phyloP scores from a whole-genome alignment of 1,140 invertebrate genomes.

The Sarcophaga bullata region DNA sequence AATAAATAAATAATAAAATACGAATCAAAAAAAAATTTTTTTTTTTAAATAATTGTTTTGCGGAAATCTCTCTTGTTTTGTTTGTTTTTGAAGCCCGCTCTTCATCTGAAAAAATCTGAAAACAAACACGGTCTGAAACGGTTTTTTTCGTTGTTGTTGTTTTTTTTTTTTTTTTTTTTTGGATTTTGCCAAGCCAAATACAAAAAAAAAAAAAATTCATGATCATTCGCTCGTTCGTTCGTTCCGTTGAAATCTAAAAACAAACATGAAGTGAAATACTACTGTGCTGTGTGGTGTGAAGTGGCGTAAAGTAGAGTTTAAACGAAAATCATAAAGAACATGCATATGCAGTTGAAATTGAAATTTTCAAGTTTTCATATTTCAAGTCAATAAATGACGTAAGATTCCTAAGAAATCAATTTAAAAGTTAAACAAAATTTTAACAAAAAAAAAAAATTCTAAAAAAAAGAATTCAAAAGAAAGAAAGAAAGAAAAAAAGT shows the following conservation, averaged over 20 bases:
- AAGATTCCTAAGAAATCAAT: conserved; percentile 15
- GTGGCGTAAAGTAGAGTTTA: not conserved
- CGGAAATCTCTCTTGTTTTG: not conserved
- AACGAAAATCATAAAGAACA: conserved; percentile 14
- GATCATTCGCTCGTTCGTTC: not conserved
- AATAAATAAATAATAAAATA: not conserved
- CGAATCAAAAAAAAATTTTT: too few relatives aligned
- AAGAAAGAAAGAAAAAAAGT: not conserved
- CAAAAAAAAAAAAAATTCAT: conserved; percentile 2
- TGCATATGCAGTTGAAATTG: not conserved
- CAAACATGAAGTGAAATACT: too few relatives aligned
- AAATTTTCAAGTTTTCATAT: too few relatives aligned
- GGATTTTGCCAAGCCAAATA: conserved; percentile 8
- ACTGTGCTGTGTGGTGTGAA: not conserved
- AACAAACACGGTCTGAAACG: not conserved
- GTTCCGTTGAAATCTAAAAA: not conserved
- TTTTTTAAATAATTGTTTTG: not conserved
- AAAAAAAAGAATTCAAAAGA: not conserved
- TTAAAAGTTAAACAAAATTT: not conserved
- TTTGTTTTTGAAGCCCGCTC: too few relatives aligned
- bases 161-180: too few relatives aligned
- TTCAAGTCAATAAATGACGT: conserved; percentile 20
- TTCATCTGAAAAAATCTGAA: not conserved
- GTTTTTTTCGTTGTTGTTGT: too few relatives aligned
- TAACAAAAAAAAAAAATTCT: not conserved